A percentile compares a stretch with the other conserved stretches of the same genome.
phyloP scores from a whole-genome alignment of 2,113 vertebrate species.

The Hippocampus guttulatus region DNA sequence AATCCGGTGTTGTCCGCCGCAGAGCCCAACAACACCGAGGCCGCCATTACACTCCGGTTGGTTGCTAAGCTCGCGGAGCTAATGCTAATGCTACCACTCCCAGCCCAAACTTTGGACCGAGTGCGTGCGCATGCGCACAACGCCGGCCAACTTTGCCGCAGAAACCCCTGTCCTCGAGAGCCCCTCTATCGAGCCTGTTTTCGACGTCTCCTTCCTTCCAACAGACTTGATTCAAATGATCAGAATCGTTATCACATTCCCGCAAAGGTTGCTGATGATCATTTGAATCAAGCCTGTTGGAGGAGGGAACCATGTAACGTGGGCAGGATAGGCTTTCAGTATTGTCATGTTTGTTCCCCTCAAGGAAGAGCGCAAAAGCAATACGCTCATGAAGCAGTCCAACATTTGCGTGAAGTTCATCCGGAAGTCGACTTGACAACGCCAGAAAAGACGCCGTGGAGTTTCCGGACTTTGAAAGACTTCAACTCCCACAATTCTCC shows the following conservation, averaged over 20 bases:
- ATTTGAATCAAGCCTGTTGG: no score
- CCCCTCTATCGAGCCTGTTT: no score
- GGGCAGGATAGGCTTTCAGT: no score
- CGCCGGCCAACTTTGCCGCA: not conserved
- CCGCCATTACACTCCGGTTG: slow-evolving; percentile 83
- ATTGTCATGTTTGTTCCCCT: not conserved
- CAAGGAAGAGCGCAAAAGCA: not conserved
- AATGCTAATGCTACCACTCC: slow-evolving; percentile 67
- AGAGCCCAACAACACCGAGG: slow-evolving; percentile 76
- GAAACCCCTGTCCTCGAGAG: no score
- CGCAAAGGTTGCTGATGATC: no score
- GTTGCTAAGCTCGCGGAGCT: slow-evolving; percentile 53
- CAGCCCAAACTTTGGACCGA: slow-evolving; percentile 37
- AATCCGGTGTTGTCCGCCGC: slow-evolving; percentile 74
- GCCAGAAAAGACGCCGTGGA: not conserved
- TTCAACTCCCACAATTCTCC: slow-evolving; percentile 44
- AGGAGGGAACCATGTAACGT: no score
- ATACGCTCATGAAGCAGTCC: not conserved
- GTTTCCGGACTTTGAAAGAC: slow-evolving; percentile 13
- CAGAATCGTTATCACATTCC: no score
- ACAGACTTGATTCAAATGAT: no score
- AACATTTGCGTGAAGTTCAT: not conserved
- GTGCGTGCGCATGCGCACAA: slow-evolving; percentile 7
- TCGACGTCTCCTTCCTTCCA: no score
- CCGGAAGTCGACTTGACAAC: not conserved